Evolutionary conservation across 2,888 invertebrate species (phyloP).

Genomic region (Drosophila vallismaia): DNA sequence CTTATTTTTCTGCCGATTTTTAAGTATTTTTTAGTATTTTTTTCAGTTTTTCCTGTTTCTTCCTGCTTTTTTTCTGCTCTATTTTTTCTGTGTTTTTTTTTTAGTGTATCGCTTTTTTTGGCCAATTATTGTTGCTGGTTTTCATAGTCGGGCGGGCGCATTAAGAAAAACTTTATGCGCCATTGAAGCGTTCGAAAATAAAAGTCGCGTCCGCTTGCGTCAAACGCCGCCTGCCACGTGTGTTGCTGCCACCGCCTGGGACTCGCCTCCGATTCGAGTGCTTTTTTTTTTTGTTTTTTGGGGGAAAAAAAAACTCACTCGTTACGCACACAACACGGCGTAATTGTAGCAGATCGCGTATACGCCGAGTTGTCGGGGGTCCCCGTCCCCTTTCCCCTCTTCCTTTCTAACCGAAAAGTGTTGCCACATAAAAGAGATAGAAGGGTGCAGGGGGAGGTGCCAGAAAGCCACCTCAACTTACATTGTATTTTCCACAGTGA

Average conservation of each 20-base stretch:
- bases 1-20: too few species aligned
- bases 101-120: slow-evolving; percentile 37
- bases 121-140: slow-evolving; percentile 76
- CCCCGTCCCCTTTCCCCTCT: too few species aligned
- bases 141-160: slow-evolving; percentile 76
- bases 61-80: slow-evolving; percentile 9
- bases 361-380: slow-evolving; percentile 42
- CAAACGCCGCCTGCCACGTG: slow-evolving; percentile 50
- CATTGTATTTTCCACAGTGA: slow-evolving; percentile 11
- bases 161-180: slow-evolving; percentile 78
- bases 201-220: slow-evolving; percentile 73
- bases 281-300: not conserved
- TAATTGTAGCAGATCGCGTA: slow-evolving; percentile 70
- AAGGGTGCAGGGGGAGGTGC: not conserved
- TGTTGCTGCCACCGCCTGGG: slow-evolving; percentile 6
- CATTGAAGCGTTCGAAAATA: slow-evolving; percentile 78
- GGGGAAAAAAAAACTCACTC: slow-evolving; percentile 19
- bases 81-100: not conserved
- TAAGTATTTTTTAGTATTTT: too few species aligned
- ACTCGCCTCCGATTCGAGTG: too few species aligned
- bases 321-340: slow-evolving; percentile 50
- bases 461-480: slow-evolving; percentile 9
- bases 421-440: slow-evolving; percentile 48
- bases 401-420: slow-evolving; percentile 9
- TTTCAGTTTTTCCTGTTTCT: slow-evolving; percentile 1